Percentiles rank a stretch among this genome's conserved stretches.
These are phyloP conservation scores for Nysson spinosus DNA, from an alignment of 2,888 invertebrate genomes.

Conservation along the genomic window DNA sequence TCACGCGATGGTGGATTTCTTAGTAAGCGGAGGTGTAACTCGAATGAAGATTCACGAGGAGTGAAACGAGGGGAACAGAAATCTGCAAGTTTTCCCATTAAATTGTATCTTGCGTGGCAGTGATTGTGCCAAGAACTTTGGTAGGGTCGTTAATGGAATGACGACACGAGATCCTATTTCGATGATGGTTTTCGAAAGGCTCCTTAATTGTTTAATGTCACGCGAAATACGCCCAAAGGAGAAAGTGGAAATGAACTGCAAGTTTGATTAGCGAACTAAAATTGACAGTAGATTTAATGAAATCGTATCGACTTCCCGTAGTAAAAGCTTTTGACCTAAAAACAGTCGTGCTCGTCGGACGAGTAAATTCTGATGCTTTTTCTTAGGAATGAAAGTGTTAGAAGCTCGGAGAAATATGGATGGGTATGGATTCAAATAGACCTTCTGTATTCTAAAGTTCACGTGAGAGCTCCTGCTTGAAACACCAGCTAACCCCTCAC, in stretches of 20 bases:
- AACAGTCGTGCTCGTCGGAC: conserved; percentile 27
- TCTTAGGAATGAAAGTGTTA: neutral
- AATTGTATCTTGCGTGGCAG: conserved; percentile 39
- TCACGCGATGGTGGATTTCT: conserved; percentile 2
- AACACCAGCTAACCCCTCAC: too few species aligned
- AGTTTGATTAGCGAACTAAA: too few species aligned
- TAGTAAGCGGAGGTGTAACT: neutral
- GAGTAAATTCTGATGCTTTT: conserved; percentile 17
- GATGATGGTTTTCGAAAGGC: conserved; percentile 1
- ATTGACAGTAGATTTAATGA: neutral
- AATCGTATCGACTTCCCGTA: neutral
- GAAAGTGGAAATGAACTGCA: neutral
- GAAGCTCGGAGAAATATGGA: too few species aligned
- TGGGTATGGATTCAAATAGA: too few species aligned
- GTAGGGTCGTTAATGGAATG: conserved; percentile 21
- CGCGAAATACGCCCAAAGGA: conserved; percentile 15
- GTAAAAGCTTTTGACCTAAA: conserved; percentile 38
- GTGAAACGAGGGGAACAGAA: neutral
- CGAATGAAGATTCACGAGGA: neutral
- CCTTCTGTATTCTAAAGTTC: too few species aligned
- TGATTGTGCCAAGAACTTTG: conserved; percentile 7
- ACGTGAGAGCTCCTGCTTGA: too few species aligned
- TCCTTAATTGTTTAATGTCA: conserved; percentile 26
- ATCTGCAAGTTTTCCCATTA: conserved; percentile 36
- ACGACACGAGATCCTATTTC: conserved; percentile 30